phyloP scores from a whole-genome alignment of 2,797 vertebrate species.

The Sebastes oblongus region DNA sequence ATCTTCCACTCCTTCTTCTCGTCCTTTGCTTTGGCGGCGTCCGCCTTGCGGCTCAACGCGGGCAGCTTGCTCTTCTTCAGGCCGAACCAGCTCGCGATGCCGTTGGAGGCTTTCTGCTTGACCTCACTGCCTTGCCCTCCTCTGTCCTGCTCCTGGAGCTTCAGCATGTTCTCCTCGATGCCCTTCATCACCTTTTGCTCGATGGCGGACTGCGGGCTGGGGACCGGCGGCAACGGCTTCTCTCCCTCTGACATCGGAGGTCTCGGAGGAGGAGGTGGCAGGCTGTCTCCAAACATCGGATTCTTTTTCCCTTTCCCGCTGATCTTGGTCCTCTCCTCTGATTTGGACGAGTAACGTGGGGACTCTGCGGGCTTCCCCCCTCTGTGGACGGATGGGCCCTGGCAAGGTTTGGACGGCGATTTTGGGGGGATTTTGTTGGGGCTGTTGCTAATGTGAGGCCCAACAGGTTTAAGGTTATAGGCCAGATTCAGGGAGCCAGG shows the following conservation, averaged over 20 bases:
- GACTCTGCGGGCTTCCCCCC: conserved; percentile 69
- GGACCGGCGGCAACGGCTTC: conserved; percentile 57
- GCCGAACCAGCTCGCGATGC: conserved; percentile 97
- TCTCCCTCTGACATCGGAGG: conserved; percentile 61
- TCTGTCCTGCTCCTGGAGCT: conserved; percentile 91
- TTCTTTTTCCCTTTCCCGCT: conserved; percentile 83
- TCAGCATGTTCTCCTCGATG: conserved; percentile 94
- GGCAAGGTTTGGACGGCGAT: conserved; percentile 87
- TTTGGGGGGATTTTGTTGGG: conserved; percentile 91
- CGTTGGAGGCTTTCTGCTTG: conserved; percentile 90
- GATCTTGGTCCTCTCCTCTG: conserved; percentile 83
- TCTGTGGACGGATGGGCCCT: conserved; percentile 69
- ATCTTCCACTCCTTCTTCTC: conserved; percentile 85
- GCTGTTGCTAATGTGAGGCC: conserved; percentile 84
- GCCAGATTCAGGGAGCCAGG: conserved; percentile 82
- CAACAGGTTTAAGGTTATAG: conserved; percentile 71
- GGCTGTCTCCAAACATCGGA: conserved; percentile 74
- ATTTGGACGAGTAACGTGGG: conserved; percentile 82
- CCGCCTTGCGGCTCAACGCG: conserved; percentile 89
- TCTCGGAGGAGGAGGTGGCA: conserved; percentile 77
- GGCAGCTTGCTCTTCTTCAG: conserved; percentile 95
- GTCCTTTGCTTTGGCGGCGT: conserved; percentile 85
- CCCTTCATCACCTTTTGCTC: conserved; percentile 99
- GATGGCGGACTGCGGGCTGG: conserved; percentile 87
- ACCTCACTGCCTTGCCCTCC: conserved; percentile 79